Conservation (phyloP, 2,888 invertebrate genomes). For the Protula sp. region DNA sequence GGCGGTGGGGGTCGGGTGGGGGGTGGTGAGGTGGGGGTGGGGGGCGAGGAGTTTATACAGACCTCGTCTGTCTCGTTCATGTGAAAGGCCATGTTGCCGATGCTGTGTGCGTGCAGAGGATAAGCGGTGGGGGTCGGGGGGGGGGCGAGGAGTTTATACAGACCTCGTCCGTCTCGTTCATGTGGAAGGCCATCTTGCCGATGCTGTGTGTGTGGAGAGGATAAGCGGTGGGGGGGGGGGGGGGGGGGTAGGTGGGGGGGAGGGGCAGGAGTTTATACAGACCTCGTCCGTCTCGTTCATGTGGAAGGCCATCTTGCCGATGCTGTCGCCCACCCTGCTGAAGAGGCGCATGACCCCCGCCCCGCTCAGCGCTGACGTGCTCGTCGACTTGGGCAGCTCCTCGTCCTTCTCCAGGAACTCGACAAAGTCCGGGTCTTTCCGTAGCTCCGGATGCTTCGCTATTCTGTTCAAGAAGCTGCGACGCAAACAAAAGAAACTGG, state of each 20-base stretch:
- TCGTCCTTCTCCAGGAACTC: constrained; percentile 91
- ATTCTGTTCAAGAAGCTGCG: constrained; percentile 48
- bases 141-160: too few relatives aligned
- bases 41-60: too few relatives aligned
- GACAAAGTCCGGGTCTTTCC: constrained; percentile 86
- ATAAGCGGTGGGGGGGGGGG: too few relatives aligned
- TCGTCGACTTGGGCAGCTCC: constrained; percentile 90
- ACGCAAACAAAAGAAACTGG: neutral
- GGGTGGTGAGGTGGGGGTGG: too few relatives aligned
- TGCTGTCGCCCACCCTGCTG: constrained; percentile 92
- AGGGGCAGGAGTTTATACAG: neutral
- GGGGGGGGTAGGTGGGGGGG: too few relatives aligned
- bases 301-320: constrained; percentile 95
- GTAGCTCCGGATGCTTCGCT: constrained; percentile 43
- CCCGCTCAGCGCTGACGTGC: constrained; percentile 89
- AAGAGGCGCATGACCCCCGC: constrained; percentile 92
- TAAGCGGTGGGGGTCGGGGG: too few relatives aligned
- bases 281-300: constrained; percentile 99
- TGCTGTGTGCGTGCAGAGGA: too few relatives aligned
- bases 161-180: constrained; percentile 99
- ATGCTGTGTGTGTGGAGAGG: too few relatives aligned
- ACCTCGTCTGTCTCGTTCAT: constrained; percentile 99
- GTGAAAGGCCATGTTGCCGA: constrained; percentile 95
- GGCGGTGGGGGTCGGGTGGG: too few relatives aligned
- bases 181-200: constrained; percentile 95